A percentile compares a stretch with the other conserved stretches of the same genome.
These are phyloP conservation scores for Diabrotica balteata DNA, from an alignment of 2,888 invertebrate species.

Conservation along the genomic window DNA sequence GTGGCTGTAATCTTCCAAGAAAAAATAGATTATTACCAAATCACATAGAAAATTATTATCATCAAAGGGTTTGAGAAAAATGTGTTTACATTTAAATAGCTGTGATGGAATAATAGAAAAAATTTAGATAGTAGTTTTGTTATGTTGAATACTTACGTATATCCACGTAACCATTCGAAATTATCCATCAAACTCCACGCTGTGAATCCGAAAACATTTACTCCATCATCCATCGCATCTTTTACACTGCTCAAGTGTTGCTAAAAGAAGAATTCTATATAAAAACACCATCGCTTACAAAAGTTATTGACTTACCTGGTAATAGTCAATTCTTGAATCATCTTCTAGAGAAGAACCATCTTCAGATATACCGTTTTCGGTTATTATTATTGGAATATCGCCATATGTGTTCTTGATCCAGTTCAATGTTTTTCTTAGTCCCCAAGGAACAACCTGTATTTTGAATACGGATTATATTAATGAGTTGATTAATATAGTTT, in stretches of 20 bases:
- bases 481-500: too few species aligned
- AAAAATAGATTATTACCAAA: too few species aligned
- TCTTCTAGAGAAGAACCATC: conserved; percentile 61
- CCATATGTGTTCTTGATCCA: conserved; percentile 57
- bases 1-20: too few species aligned
- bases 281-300: too few species aligned
- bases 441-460: conserved; percentile 64
- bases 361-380: conserved; percentile 66
- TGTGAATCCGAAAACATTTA: conserved; percentile 1
- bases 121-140: too few species aligned
- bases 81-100: too few species aligned
- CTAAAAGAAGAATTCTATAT: neutral
- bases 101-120: too few species aligned
- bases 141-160: conserved; percentile 11
- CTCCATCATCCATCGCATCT: conserved; percentile 15
- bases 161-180: conserved; percentile 14
- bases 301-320: conserved; percentile 35
- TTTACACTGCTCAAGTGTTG: conserved; percentile 2
- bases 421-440: conserved; percentile 64
- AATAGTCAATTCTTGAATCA: conserved; percentile 60
- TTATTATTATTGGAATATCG: conserved; percentile 65
- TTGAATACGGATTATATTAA: neutral
- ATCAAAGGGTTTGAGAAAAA: too few species aligned
- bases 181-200: conserved; percentile 17
- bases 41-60: too few species aligned